Percentiles rank a stretch among this genome's conserved stretches.
Evolutionary conservation across 2,888 invertebrate genomes (phyloP).

Genomic region (Silvanus unidentatus): DNA sequence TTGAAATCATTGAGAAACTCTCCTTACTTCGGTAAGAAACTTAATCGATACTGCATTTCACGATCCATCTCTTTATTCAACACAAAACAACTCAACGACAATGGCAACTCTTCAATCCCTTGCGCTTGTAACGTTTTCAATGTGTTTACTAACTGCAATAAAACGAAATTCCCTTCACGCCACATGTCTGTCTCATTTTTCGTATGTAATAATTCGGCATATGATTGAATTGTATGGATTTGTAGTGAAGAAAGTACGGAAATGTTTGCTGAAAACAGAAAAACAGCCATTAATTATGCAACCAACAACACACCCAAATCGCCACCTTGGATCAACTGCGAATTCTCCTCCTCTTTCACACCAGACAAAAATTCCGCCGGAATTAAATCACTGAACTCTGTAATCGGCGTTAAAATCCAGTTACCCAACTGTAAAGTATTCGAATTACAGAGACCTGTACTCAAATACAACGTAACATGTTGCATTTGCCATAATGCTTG

Average conservation of each 20-base stretch:
- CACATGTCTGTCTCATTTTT: slow-evolving; percentile 47
- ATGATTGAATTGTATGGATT: slow-evolving; percentile 68
- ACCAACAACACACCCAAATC: not conserved
- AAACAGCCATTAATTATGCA: slow-evolving; percentile 2
- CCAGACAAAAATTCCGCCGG: slow-evolving; percentile 60
- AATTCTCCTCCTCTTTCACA: slow-evolving; percentile 49
- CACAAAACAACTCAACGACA: slow-evolving; percentile 65
- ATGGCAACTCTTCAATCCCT: slow-evolving; percentile 73
- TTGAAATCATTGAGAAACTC: not conserved
- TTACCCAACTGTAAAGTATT: slow-evolving; percentile 51
- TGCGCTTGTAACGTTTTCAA: slow-evolving; percentile 76
- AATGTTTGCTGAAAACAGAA: slow-evolving; percentile 60
- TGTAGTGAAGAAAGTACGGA: slow-evolving; percentile 69
- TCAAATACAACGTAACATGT: slow-evolving; percentile 62
- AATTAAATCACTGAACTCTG: slow-evolving; percentile 75
- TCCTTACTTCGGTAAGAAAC: slow-evolving; percentile 68
- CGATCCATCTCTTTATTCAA: slow-evolving; percentile 62
- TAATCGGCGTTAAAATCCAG: slow-evolving; percentile 65
- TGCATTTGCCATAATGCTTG: slow-evolving; percentile 70
- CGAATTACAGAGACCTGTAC: slow-evolving; percentile 58
- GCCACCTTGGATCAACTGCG: slow-evolving; percentile 65
- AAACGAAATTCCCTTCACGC: slow-evolving; percentile 68
- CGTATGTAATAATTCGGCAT: slow-evolving; percentile 57
- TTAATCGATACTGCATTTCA: slow-evolving; percentile 59
- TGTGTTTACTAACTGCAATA: slow-evolving; percentile 75